Evolutionary conservation across 1,140 invertebrate species (phyloP), one percentile per base, ranked within the genome.

Genomic region (Drosophila lini): DNA sequence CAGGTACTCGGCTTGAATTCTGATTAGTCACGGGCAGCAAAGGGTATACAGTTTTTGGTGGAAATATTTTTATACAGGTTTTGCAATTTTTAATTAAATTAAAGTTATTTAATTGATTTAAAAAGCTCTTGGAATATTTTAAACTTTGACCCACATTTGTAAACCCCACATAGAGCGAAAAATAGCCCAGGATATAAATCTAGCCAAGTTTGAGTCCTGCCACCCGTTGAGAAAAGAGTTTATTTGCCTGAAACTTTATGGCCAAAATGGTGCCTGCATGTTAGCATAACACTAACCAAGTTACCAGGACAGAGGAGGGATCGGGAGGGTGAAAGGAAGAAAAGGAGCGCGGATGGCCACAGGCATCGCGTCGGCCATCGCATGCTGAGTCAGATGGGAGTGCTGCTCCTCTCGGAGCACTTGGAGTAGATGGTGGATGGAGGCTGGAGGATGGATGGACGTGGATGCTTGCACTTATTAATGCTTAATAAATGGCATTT

Each of bases 401-500:
- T 71, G 65, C 61, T 45, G 44, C 44, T 47, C 25, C 42, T 47
- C 34, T n/a, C 15, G 52, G 64, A 15, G 61, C 53, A 58, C 50
- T 69, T 58, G 63, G 70, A 6, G 36, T 38, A 59, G 55, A 80
- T 60, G 57, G 70, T 64, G 78, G 83, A 80, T 76, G 25, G 60
- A 56, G 60, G 48, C 40, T 42, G 42, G 56, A 32, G 81, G 81
- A 75, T 83, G 85, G 86, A 85, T 86, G 82, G 80, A 80, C 76
- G 57, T 85, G 84, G 78, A 74, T 56, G 74, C 77, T 91, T 82
- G 89, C 88, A 91, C 89, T 91, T 91, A 91, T 91, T 91, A 91
- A 91, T 91, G 89, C 88, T 91, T 91, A 91, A 91, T 91, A 91
- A 91, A 91, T 91, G 89, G 88, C 89, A 91, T 91, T 91, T 91